Evolutionary conservation across 1,140 invertebrate genomes (phyloP), one percentile per base, ranked within the genome.

Genomic region (Drosophila nigromelanica): DNA sequence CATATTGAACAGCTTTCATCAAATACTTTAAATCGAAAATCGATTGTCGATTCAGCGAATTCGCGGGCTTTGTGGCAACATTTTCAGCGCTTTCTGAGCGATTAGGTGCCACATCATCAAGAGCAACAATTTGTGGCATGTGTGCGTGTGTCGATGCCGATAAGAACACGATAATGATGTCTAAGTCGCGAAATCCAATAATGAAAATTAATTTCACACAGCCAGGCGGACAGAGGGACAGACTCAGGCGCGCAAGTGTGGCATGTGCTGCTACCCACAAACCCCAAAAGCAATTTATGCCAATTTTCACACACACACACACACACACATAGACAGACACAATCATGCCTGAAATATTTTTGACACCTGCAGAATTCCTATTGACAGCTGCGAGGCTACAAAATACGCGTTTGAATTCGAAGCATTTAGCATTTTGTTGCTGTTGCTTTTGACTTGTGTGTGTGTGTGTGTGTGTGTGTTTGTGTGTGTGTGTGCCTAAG

Each of bases 301-400:
- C 58, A 69, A 69, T 69, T 69, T 70, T 50, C n/a, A 51, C 18
- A 64, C 54, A 56, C 14, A 27, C 33, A 35, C 33, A 45, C 24
- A 45, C 10, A 27, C 14, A 42, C 8, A 43, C 35, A 70, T 56
- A 42, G 50, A 51, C 42, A 82, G 63, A 62, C 66, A 80, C 40
- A 75, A 61, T 30, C 72, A 87, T 76, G 83, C 68, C 76, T 73
- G 83, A 82, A 89, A 87, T 89, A 87, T 83, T 89, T 87, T 89
- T 89, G 82, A 79, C 82, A 87, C 83, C 82, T 87, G 82, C 82
- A 73, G 79, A 87, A 87, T 87, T 87, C 76, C 82, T 76, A 87
- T 87, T 87, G 82, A 87, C 82, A 87, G 83, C 79, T 72, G 63
- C 50, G 80, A 4, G 61, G 24, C 24, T 58, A 39, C 55, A 66